Conservation (phyloP, 2,797 vertebrate genomes). For the Sylvilagus floridanus region DNA sequence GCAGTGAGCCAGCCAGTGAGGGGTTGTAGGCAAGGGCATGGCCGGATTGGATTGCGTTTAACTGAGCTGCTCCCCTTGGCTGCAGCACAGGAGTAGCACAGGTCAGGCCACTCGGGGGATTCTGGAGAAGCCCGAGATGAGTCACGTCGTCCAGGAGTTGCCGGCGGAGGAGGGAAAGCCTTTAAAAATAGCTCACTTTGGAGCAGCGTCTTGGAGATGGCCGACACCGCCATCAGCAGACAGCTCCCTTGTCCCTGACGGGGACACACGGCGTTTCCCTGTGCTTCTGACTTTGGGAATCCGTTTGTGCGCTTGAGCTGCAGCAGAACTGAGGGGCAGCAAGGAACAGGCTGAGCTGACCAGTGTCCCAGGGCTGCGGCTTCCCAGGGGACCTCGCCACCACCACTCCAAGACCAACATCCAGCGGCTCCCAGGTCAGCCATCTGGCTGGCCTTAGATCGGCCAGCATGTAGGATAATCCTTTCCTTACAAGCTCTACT, state of each 20-base stretch:
- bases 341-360: not conserved
- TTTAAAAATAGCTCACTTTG: not conserved
- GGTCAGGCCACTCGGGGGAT: not conserved
- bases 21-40: not conserved
- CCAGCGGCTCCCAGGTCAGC: not conserved
- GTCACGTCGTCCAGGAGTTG: slow-evolving; percentile 10
- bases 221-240: not conserved
- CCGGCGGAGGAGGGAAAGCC: not conserved
- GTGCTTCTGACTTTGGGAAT: not conserved
- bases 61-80: not conserved
- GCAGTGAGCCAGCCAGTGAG: not conserved
- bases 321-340: not conserved
- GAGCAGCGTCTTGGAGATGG: slow-evolving; percentile 50
- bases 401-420: not conserved
- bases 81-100: not conserved
- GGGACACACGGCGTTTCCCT: not conserved
- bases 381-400: not conserved
- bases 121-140: not conserved
- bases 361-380: not conserved
- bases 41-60: not conserved
- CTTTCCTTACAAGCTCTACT: slow-evolving; percentile 47
- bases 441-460: not conserved
- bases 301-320: not conserved
- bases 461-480: not conserved
- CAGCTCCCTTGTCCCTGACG: not conserved